Conservation (phyloP, 2,797 vertebrate species). For the Muraenolepis orangiensis region DNA sequence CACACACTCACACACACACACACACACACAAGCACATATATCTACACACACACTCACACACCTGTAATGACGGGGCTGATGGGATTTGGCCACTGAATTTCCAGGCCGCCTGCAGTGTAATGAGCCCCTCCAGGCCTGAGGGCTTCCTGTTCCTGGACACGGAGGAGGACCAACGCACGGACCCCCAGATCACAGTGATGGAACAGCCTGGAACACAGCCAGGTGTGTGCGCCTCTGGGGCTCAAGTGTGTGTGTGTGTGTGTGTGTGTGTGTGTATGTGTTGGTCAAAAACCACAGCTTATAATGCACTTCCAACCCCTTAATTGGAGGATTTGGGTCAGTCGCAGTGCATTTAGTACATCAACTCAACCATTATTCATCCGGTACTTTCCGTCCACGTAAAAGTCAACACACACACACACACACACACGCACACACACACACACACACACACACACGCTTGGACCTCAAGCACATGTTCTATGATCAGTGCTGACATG, state of each 20-base stretch:
- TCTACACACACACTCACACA: too few species aligned
- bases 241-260: background rate
- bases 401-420: conserved; percentile 9
- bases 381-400: conserved; percentile 29
- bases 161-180: too few species aligned
- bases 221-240: background rate
- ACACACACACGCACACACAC: background rate
- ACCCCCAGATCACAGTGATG: too few species aligned
- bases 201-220: too few species aligned
- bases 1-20: too few species aligned
- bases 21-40: too few species aligned
- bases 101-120: too few species aligned
- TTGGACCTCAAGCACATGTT: conserved; percentile 6
- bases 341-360: conserved; percentile 6
- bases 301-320: conserved; percentile 12
- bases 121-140: too few species aligned
- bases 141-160: too few species aligned
- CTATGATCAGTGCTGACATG: background rate
- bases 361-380: conserved; percentile 6
- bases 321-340: conserved; percentile 20
- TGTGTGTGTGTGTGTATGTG: background rate
- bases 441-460: background rate
- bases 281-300: conserved; percentile 14
- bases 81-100: too few species aligned
- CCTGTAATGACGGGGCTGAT: too few species aligned